Evolutionary conservation across 2,113 vertebrate species (phyloP).

Genomic region (Camelus dromedarius): DNA sequence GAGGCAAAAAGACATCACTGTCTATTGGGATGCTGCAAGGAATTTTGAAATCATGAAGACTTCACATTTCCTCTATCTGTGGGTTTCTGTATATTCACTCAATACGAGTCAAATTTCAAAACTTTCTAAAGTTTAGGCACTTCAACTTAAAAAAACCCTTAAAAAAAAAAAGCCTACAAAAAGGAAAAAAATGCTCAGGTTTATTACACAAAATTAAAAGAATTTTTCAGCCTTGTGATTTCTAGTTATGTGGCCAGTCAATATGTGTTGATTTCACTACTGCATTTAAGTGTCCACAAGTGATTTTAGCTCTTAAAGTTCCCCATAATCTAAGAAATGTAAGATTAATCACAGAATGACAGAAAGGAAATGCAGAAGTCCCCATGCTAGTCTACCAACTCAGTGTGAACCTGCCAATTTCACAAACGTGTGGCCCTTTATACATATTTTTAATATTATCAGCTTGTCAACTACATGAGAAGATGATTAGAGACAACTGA

Average conservation of each 20-base stretch:
- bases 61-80: background rate
- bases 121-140: background rate
- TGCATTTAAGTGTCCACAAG: background rate
- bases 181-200: background rate
- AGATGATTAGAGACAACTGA: background rate
- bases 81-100: background rate
- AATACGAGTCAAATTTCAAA: conserved; percentile 8
- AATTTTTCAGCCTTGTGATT: background rate
- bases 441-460: background rate
- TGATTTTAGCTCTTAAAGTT: conserved; percentile 8
- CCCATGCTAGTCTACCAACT: background rate
- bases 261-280: background rate
- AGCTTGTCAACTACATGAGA: background rate
- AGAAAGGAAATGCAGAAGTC: conserved; percentile 28
- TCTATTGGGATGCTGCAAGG: background rate
- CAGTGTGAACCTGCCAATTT: background rate
- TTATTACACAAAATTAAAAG: conserved; percentile 6
- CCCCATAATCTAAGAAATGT: background rate
- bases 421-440: background rate
- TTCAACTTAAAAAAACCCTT: background rate
- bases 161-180: background rate
- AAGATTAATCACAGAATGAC: background rate
- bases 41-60: background rate
- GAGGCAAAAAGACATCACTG: background rate
- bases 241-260: background rate